A percentile compares a stretch with the other conserved stretches of the same genome.
Conservation (phyloP, 2,113 vertebrate species). For the Mastomys coucha region DNA sequence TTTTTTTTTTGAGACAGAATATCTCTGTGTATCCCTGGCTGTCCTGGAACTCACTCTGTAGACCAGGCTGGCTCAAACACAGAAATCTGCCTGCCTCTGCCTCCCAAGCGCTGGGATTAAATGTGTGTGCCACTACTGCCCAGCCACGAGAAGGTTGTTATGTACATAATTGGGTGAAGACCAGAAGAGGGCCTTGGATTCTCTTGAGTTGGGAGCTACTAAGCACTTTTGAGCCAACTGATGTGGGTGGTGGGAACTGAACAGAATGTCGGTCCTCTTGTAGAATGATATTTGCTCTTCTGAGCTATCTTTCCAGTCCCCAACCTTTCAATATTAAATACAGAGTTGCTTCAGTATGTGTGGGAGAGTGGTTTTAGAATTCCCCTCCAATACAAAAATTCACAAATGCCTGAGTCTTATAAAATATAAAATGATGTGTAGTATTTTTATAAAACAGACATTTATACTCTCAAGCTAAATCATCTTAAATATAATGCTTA, state of each 20-base stretch:
- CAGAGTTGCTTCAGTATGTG: not conserved
- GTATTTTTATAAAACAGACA: not conserved
- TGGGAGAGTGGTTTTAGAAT: not conserved
- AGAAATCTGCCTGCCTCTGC: no score
- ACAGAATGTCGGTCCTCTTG: not conserved
- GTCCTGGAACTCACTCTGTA: no score
- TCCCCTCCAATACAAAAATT: not conserved
- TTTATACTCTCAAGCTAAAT: not conserved
- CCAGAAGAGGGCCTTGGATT: not conserved
- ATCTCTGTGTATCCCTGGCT: no score
- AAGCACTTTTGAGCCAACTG: not conserved
- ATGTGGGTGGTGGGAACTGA: not conserved
- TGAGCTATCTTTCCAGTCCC: not conserved
- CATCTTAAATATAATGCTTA: not conserved
- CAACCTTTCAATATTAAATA: not conserved
- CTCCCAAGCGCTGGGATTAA: no score
- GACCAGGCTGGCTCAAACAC: no score
- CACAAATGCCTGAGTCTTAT: not conserved
- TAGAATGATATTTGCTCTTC: not conserved
- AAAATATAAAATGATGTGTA: not conserved
- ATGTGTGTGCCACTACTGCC: no score
- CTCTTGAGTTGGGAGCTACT: not conserved
- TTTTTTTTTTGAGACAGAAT: no score
- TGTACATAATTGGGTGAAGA: not conserved
- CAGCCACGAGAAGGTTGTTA: not conserved